These are phyloP conservation scores for Synanthedon formicaeformis DNA, from an alignment of 2,888 invertebrate species.

Conservation along the genomic window DNA sequence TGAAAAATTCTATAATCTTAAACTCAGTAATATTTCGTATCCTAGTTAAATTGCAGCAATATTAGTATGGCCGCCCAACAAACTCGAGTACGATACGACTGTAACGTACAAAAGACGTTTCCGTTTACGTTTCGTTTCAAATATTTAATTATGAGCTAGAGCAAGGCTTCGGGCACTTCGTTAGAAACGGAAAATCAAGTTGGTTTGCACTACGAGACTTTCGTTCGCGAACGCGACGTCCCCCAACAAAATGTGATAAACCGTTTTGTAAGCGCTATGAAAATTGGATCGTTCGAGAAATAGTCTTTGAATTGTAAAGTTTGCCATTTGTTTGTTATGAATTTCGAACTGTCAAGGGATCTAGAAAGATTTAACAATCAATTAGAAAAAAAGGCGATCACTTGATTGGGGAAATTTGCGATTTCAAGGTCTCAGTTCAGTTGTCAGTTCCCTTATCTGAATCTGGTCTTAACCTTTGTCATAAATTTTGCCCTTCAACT, in stretches of 20 bases:
- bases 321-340: not conserved
- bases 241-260: conserved; percentile 10
- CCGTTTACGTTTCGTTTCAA: conserved; percentile 5
- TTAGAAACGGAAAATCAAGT: conserved; percentile 5
- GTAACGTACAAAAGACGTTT: conserved; percentile 3
- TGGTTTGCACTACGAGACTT: not conserved
- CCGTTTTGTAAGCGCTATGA: conserved; percentile 7
- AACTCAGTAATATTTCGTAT: too few relatives aligned
- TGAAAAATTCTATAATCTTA: too few relatives aligned
- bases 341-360: not conserved
- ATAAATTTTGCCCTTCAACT: too few relatives aligned
- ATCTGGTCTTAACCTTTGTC: too few relatives aligned
- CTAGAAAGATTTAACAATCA: too few relatives aligned
- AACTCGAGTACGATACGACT: not conserved
- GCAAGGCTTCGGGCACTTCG: conserved; percentile 6
- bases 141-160: conserved; percentile 8
- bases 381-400: too few relatives aligned
- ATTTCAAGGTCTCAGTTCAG: too few relatives aligned
- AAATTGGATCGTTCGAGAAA: not conserved
- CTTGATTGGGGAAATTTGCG: too few relatives aligned
- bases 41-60: too few relatives aligned
- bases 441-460: too few relatives aligned
- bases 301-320: not conserved
- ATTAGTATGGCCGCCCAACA: not conserved
- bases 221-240: not conserved